Conservation (phyloP, 2,113 vertebrate species). For the Galemys pyrenaicus region DNA sequence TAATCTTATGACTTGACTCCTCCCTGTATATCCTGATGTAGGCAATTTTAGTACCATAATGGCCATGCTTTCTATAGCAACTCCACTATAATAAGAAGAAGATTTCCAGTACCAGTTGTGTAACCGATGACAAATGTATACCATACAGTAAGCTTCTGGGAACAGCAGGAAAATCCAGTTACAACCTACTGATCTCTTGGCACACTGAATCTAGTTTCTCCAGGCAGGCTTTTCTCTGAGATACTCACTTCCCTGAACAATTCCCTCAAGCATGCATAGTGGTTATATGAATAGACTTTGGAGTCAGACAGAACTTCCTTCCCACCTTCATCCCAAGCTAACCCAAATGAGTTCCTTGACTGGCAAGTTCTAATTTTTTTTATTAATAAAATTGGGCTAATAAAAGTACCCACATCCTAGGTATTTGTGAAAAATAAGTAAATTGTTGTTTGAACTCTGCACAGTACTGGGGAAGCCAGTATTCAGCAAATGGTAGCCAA, state of each 20-base stretch:
- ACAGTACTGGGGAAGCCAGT: not conserved
- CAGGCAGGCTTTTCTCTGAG: not conserved
- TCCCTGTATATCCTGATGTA: not conserved
- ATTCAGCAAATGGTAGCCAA: not conserved
- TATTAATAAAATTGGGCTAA: not conserved
- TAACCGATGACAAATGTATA: not conserved
- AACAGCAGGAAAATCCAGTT: not conserved
- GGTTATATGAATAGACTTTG: not conserved
- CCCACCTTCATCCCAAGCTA: not conserved
- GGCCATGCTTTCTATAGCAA: not conserved
- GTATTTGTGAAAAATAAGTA: conserved; percentile 3
- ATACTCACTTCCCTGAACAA: not conserved
- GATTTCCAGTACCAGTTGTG: not conserved
- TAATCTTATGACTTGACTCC: not conserved
- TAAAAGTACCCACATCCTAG: not conserved
- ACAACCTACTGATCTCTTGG: not conserved
- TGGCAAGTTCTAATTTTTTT: not conserved
- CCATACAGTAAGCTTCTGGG: not conserved
- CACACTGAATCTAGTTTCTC: not conserved
- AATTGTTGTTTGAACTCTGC: not conserved
- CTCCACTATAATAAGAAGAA: not conserved
- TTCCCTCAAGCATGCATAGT: not conserved
- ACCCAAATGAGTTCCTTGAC: not conserved
- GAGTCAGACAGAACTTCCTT: not conserved
- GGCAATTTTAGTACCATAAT: too few species aligned